phyloP scores from a whole-genome alignment of 1,140 invertebrate genomes.

The Neodiprion lecontei region DNA sequence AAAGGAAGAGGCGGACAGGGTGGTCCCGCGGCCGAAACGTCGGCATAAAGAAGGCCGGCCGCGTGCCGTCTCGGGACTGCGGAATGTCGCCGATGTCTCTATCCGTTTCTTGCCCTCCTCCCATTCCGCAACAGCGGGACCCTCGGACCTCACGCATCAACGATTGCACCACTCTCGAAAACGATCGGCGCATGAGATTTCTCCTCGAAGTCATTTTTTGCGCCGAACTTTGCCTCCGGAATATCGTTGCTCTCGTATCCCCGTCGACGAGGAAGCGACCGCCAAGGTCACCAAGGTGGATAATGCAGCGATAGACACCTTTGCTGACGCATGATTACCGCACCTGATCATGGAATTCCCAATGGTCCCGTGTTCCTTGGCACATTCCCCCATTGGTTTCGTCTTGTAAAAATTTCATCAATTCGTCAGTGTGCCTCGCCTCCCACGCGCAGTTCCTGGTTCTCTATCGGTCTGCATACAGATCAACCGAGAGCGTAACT shows the following conservation, averaged over 20 bases:
- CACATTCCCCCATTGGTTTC: too few species aligned
- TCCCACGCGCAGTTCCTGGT: background rate
- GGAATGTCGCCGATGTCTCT: conserved; percentile 63
- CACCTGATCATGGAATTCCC: too few species aligned
- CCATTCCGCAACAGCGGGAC: conserved; percentile 28
- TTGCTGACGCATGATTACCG: too few species aligned
- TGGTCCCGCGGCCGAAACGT: conserved; percentile 43
- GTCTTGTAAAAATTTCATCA: too few species aligned
- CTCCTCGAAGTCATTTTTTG: conserved; percentile 56
- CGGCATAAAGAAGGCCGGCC: conserved; percentile 46
- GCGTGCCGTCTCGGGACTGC: conserved; percentile 49
- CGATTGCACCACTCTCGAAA: conserved; percentile 58
- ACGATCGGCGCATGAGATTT: conserved; percentile 48
- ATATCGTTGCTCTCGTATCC: conserved; percentile 20
- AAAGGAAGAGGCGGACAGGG: conserved; percentile 12
- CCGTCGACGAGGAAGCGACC: background rate
- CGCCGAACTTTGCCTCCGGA: conserved; percentile 40
- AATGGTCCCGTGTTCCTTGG: too few species aligned
- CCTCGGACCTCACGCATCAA: conserved; percentile 59
- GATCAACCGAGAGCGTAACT: background rate
- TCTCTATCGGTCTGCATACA: background rate
- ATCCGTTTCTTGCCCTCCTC: conserved; percentile 55
- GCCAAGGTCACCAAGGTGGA: background rate
- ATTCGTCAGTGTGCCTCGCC: background rate
- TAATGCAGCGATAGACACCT: too few species aligned